Evolutionary conservation across 2,113 vertebrate species (phyloP).

Genomic region (Leuciscus idus): DNA sequence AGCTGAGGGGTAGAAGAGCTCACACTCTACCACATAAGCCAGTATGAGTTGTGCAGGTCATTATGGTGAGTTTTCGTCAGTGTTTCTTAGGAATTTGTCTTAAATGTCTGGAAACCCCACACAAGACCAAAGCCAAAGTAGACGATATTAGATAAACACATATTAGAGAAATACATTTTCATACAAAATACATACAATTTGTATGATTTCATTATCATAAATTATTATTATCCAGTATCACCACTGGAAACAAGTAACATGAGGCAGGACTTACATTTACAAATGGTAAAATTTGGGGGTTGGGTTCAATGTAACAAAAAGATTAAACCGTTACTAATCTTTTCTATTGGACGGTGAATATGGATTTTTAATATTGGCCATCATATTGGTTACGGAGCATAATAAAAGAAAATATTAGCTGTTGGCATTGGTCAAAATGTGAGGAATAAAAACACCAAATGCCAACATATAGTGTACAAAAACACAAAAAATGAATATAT

Average conservation of each 20-base stretch:
- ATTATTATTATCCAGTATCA: neutral
- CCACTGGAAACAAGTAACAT: neutral
- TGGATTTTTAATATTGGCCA: neutral
- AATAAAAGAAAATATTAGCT: neutral
- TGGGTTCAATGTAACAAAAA: neutral
- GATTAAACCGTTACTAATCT: neutral
- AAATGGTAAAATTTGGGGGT: neutral
- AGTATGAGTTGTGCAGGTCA: neutral
- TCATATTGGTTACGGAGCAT: neutral
- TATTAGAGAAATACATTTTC: neutral
- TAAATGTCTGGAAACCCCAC: neutral
- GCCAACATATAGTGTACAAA: too few species aligned
- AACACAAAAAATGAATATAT: too few species aligned
- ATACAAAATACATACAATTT: neutral
- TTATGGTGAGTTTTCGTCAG: neutral
- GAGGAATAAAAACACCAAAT: too few species aligned
- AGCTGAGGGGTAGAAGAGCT: neutral
- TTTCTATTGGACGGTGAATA: neutral
- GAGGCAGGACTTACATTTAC: neutral
- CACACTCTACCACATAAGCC: neutral
- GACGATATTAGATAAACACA: neutral
- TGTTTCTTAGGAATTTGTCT: neutral
- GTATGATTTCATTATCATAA: neutral
- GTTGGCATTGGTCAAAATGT: too few species aligned
- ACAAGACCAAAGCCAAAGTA: neutral